Evolutionary conservation across 2,113 vertebrate species (phyloP), one percentile per base, ranked within the genome.

Genomic region (Tachuris rubrigastra): DNA sequence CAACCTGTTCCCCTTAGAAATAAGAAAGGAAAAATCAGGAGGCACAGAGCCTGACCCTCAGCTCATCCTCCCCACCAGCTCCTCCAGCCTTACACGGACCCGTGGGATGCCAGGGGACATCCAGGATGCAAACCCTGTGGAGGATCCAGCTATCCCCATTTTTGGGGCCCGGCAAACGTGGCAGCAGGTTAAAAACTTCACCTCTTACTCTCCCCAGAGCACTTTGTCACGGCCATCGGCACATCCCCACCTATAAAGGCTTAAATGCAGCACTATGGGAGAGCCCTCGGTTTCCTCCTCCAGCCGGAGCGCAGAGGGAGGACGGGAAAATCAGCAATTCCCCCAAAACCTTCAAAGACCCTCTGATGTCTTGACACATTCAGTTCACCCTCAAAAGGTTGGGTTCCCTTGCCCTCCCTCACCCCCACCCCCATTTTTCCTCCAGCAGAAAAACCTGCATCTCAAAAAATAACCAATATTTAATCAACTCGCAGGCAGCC

Each of bases 281-380:
- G 47, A 91, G 8, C 35, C 83, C 81, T 42, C 6, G 1, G 65
- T 18, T 56, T 58, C 33, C 56, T 77, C 67, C 69, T 83, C 73
- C 69, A 91, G 80, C 50, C 13, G 0, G 55, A 89, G 53, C 13
- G 3, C 8, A 4, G 30, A 50, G 28, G 68, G 41, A 86, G 12
- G 66, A 60, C 1, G 4, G 33, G 31, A 69, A 81, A 89, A 91
- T 9, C 87, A 63, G 35, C 30, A 1, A 63, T 86, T 85, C 55
- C 58, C 53, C 71, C 5, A 0, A 68, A 85, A 74, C 67, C 66
- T 76, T 94, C 81, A 71, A 83, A 92, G 74, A 27, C 79, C 71
- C 28, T 81, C 81, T 74, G 77, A 93, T 23, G 35, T 53, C 83
- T 41, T 93, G 95, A 96, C 96, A 95, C 94, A 94, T 84, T 88